Evolutionary conservation across 2,888 invertebrate species (phyloP).

Genomic region (Zygothrica quintamaculata): DNA sequence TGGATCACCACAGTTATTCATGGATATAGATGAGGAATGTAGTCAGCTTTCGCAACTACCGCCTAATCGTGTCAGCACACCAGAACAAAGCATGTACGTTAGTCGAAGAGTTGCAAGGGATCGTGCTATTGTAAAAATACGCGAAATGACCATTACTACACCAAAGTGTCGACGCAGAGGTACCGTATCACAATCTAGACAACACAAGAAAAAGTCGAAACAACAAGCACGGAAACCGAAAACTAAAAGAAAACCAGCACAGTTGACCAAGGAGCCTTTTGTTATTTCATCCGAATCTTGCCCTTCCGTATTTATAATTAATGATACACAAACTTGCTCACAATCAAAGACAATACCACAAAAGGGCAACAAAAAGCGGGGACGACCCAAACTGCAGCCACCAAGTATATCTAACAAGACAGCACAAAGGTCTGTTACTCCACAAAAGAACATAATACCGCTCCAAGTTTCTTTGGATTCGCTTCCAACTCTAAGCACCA

Average conservation of each 20-base stretch:
- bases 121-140: background rate
- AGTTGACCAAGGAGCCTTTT: background rate
- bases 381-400: slow-evolving; percentile 2
- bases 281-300: background rate
- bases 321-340: background rate
- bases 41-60: slow-evolving; percentile 35
- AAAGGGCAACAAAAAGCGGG: background rate
- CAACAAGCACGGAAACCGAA: too few species aligned
- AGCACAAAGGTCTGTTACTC: too few species aligned
- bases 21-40: slow-evolving; percentile 45
- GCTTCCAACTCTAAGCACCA: too few species aligned
- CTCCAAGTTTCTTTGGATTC: too few species aligned
- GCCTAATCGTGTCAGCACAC: background rate
- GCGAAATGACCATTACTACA: background rate
- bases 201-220: too few species aligned
- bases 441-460: too few species aligned
- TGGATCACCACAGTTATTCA: slow-evolving; percentile 53
- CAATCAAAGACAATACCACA: background rate
- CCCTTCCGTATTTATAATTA: background rate
- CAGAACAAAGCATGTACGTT: background rate
- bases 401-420: too few species aligned
- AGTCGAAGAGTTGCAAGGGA: slow-evolving; percentile 1
- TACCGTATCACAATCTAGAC: too few species aligned
- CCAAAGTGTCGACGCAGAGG: background rate
- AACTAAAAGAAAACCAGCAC: too few species aligned